Evolutionary conservation across 2,888 invertebrate species (phyloP), one percentile per base, ranked within the genome.

Genomic region (Rhagonycha fulva): DNA sequence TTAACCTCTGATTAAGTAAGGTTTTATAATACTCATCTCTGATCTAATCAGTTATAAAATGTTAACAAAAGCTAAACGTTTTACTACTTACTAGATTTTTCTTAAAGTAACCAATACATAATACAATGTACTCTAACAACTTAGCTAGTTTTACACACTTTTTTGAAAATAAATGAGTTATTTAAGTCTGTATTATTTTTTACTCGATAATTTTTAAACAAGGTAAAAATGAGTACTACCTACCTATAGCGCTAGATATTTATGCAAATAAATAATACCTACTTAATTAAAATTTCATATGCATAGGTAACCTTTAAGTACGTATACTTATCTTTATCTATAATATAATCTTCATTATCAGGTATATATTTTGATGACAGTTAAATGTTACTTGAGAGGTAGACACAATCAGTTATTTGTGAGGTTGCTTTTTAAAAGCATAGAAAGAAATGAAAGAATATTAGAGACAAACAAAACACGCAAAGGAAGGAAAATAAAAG

Each of bases 1-100:
- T 66, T 66, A 66, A 66, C 63, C 63, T 66, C 63, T 66, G 63
- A 66, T 66, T 66, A 66, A 66, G 24, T 66, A 66, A 66, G n/a
- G 26, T 66, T 23, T 66, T 66, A 24, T 66, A 66, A 66, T 12
- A 66, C 19, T 2, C 19, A 19, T 24, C 26, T 66, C 63, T 66
- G 63, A 66, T 66, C 26, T 66, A 66, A 66, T 66, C 63, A 24
- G 63, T n/a, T n/a, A 66, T 66, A 66, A 66, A 66, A 47, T 47
- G 47, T 47, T 47, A 47, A 47, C 47, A 47, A n/a, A 47, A 47
- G 47, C 9, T 47, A n/a, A 47, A 47, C n/a, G 47, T 47, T 47
- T 47, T 47, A n/a, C 47, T 47, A 47, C n/a, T 47, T 47, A 47
- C 7, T 47, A 47, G 0, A n/a, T 47, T n/a, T 47, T 47, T n/a